Evolutionary conservation across 2,113 vertebrate species (phyloP).

Genomic region (Campylomormyrus tamandua): DNA sequence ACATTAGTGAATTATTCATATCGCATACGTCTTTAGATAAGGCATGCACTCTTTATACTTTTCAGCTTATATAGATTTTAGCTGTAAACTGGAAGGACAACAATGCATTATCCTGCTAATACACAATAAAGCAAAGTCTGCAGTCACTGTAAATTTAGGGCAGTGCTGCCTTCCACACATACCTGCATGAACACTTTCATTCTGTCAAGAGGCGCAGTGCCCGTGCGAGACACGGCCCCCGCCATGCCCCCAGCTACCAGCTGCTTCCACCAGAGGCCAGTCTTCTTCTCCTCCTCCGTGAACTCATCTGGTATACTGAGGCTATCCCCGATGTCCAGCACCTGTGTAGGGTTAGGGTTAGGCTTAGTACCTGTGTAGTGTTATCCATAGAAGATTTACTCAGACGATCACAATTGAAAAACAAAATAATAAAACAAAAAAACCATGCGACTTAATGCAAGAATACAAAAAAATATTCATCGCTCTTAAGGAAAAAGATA

Average conservation of each 20-base stretch:
- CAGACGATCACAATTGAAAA: not conserved
- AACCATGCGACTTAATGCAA: not conserved
- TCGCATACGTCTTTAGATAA: not conserved
- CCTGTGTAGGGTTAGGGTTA: constrained; percentile 52
- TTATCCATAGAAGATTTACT: not conserved
- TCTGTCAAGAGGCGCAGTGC: constrained; percentile 88
- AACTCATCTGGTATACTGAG: constrained; percentile 93
- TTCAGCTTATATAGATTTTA: not conserved
- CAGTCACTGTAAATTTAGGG: not conserved
- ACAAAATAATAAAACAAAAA: not conserved
- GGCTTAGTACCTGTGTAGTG: not conserved
- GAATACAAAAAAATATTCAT: not conserved
- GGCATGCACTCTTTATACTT: not conserved
- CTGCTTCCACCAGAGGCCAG: constrained; percentile 90
- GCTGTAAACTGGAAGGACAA: not conserved
- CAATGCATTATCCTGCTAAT: not conserved
- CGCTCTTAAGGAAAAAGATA: not conserved
- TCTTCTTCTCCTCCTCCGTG: constrained; percentile 88
- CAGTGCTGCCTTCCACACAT: not conserved
- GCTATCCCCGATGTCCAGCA: constrained; percentile 93
- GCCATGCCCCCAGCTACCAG: constrained; percentile 79
- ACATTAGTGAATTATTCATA: not conserved
- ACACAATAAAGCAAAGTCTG: not conserved
- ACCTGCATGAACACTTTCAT: constrained; percentile 99
- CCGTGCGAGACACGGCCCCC: constrained; percentile 87